Conservation (phyloP, 2,113 vertebrate genomes). For the Pogonocichla stellata region DNA sequence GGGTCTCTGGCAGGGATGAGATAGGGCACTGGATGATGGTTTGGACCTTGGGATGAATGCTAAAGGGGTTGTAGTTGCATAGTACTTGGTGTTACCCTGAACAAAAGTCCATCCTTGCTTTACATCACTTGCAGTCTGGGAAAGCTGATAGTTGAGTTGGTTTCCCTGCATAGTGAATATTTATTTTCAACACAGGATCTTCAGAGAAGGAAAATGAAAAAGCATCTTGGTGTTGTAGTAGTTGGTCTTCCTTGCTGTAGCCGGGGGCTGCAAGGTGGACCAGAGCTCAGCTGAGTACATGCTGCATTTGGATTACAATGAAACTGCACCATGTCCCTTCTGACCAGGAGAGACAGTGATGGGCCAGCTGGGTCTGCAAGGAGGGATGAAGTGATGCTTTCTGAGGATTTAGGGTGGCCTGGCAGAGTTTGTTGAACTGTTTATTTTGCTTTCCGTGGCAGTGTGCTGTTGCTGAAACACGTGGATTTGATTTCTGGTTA, state of each 20-base stretch:
- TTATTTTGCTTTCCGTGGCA: background rate
- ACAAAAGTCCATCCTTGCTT: background rate
- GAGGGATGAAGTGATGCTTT: background rate
- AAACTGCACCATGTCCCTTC: background rate
- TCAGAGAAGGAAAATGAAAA: background rate
- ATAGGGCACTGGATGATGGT: background rate
- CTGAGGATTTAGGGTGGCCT: background rate
- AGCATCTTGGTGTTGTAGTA: background rate
- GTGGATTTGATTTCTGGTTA: conserved; percentile 35
- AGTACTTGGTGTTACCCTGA: fast-evolving
- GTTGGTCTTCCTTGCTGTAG: background rate
- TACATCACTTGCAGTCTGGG: background rate
- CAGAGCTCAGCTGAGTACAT: background rate
- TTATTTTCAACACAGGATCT: background rate
- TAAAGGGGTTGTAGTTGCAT: background rate
- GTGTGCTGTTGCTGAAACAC: background rate
- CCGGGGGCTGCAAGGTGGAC: background rate
- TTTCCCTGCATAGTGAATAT: background rate
- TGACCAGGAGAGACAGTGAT: background rate
- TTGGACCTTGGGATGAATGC: background rate
- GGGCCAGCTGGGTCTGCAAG: background rate
- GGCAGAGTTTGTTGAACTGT: background rate
- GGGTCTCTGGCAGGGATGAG: background rate
- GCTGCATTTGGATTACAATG: background rate
- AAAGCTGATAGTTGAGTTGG: background rate